A percentile compares a stretch with the other conserved stretches of the same genome.
These are phyloP conservation scores for Xiphophorus hellerii DNA, from an alignment of 2,113 vertebrate species.

Conservation along the genomic window DNA sequence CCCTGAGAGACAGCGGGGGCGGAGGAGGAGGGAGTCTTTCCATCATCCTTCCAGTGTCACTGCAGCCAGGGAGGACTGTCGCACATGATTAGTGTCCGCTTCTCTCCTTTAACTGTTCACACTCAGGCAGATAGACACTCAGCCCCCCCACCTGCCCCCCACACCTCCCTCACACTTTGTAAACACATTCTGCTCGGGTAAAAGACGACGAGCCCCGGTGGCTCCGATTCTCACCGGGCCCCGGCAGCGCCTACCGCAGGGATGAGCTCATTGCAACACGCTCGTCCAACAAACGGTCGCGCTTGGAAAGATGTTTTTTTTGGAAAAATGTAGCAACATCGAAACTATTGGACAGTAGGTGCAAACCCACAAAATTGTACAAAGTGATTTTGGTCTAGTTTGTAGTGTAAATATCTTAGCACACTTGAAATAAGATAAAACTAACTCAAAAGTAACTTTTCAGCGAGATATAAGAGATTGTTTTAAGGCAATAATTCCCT, in stretches of 20 bases:
- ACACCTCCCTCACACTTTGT: conserved; percentile 1
- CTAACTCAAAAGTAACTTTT: no score
- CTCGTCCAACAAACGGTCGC: neutral
- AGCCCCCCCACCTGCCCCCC: neutral
- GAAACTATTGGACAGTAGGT: neutral
- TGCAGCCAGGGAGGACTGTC: conserved; percentile 33
- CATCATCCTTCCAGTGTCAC: conserved; percentile 37
- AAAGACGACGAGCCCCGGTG: neutral
- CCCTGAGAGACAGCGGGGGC: conserved; percentile 15
- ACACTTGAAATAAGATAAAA: no score
- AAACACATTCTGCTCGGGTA: conserved; percentile 6
- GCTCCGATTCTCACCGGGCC: neutral
- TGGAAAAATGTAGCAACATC: neutral
- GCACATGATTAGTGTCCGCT: conserved; percentile 12
- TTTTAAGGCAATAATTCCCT: no score
- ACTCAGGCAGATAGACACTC: conserved; percentile 13
- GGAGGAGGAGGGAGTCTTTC: conserved; percentile 26
- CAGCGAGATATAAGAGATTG: no score
- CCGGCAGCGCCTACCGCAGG: neutral
- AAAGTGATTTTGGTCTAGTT: no score
- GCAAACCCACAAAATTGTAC: no score
- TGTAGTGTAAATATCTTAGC: no score
- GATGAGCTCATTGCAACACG: neutral
- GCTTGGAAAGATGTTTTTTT: neutral
- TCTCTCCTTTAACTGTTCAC: conserved; percentile 17